These are phyloP conservation scores for Colletes gigas DNA, from an alignment of 1,140 invertebrate genomes.

Conservation along the genomic window DNA sequence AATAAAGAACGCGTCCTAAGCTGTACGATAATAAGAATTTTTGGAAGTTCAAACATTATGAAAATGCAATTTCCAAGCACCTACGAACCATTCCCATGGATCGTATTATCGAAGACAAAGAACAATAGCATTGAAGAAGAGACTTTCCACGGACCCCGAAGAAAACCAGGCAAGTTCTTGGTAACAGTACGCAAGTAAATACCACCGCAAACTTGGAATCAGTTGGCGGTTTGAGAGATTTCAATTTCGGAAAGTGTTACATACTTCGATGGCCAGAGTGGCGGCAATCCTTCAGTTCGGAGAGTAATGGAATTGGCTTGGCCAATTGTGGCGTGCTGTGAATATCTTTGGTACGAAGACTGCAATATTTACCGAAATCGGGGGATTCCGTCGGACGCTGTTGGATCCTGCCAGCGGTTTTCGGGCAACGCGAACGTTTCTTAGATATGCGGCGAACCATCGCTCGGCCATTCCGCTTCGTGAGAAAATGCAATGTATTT, in stretches of 20 bases:
- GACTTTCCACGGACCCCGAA: constrained; percentile 4
- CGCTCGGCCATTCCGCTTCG: too few relatives aligned
- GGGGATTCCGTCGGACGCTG: not conserved
- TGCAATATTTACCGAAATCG: not conserved
- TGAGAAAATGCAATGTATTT: not conserved
- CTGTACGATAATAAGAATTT: too few relatives aligned
- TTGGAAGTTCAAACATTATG: too few relatives aligned
- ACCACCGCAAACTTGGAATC: not conserved
- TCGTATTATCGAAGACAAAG: too few relatives aligned
- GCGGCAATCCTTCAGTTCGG: not conserved
- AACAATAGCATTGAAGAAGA: not conserved
- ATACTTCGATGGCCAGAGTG: constrained; percentile 6
- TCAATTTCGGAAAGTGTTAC: constrained; percentile 29
- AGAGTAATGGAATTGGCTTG: constrained; percentile 17
- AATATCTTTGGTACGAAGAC: constrained; percentile 20
- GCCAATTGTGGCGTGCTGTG: constrained; percentile 13
- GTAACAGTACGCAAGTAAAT: not conserved
- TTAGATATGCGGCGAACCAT: not conserved
- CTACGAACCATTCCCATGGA: too few relatives aligned
- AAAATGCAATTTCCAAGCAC: too few relatives aligned
- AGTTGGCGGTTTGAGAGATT: not conserved
- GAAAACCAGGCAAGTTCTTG: not conserved
- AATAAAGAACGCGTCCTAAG: too few relatives aligned
- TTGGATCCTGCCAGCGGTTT: too few relatives aligned
- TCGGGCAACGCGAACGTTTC: not conserved